Evolutionary conservation across 2,888 invertebrate species (phyloP).

Genomic region (Chrysotoxum bicinctum): DNA sequence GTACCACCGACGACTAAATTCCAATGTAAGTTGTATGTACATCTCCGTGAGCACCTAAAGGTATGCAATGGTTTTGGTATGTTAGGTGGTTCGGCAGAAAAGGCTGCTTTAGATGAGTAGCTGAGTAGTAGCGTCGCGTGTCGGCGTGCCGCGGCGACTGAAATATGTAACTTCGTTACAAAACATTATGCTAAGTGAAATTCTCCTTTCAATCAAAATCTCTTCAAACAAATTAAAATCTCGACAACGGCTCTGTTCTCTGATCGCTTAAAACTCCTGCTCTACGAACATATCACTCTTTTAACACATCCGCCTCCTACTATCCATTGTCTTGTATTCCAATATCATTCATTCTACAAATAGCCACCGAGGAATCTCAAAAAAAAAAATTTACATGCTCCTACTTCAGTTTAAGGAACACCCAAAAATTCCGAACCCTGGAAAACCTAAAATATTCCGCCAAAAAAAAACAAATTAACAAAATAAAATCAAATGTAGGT

Average conservation of each 20-base stretch:
- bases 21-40: too few species aligned
- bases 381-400: not conserved
- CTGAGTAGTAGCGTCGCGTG: too few species aligned
- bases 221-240: too few species aligned
- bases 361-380: slow-evolving; percentile 3
- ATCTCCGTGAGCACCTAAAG: too few species aligned
- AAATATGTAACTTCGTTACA: too few species aligned
- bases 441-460: slow-evolving; percentile 3
- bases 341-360: slow-evolving; percentile 8
- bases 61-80: too few species aligned
- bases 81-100: too few species aligned
- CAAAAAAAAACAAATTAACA: not conserved
- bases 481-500: not conserved
- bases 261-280: slow-evolving; percentile 26
- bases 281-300: slow-evolving; percentile 44
- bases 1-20: too few species aligned
- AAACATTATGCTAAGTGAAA: too few species aligned
- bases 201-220: too few species aligned
- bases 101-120: too few species aligned
- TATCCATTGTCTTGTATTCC: not conserved
- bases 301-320: not conserved
- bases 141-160: too few species aligned
- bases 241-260: not conserved
- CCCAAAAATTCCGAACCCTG: not conserved
- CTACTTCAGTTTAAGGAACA: not conserved